Conservation (phyloP, 2,888 invertebrate genomes). For the Eulithis testata region DNA sequence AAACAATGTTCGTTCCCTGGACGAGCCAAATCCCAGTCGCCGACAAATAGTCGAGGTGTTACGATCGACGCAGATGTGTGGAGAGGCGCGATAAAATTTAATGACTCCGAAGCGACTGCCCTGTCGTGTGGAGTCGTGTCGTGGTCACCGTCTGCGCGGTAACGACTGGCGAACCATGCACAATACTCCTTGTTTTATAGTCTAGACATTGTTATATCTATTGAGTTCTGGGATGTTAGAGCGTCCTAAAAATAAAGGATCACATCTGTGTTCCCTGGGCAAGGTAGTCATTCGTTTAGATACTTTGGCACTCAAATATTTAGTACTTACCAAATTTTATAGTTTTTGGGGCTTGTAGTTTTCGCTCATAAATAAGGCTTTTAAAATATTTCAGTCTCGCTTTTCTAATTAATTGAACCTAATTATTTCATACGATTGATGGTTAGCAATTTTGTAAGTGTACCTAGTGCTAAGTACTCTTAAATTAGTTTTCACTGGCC, state of each 20-base stretch:
- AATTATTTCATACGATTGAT: too few species aligned
- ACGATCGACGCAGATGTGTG: slow-evolving; percentile 61
- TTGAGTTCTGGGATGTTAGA: background rate
- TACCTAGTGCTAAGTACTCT: background rate
- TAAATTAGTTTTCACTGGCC: slow-evolving; percentile 1
- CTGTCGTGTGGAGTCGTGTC: slow-evolving; percentile 29
- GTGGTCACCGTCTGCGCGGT: slow-evolving; percentile 37
- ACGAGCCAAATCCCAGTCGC: slow-evolving; percentile 29
- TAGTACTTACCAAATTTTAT: too few species aligned
- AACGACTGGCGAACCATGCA: background rate
- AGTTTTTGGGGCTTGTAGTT: too few species aligned
- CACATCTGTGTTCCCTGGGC: too few species aligned
- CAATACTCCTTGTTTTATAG: slow-evolving; percentile 7
- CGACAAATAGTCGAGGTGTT: slow-evolving; percentile 43
- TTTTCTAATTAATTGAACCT: too few species aligned
- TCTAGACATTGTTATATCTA: background rate
- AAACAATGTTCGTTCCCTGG: slow-evolving; percentile 43
- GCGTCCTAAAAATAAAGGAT: too few species aligned
- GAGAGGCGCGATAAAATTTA: slow-evolving; percentile 58
- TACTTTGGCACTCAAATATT: too few species aligned
- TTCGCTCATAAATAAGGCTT: too few species aligned
- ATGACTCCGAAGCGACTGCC: slow-evolving; percentile 47
- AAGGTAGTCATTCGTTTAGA: too few species aligned
- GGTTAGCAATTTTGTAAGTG: background rate
- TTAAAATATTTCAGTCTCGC: too few species aligned